phyloP scores from a whole-genome alignment of 2,888 invertebrate genomes.

The Heliconius sara region DNA sequence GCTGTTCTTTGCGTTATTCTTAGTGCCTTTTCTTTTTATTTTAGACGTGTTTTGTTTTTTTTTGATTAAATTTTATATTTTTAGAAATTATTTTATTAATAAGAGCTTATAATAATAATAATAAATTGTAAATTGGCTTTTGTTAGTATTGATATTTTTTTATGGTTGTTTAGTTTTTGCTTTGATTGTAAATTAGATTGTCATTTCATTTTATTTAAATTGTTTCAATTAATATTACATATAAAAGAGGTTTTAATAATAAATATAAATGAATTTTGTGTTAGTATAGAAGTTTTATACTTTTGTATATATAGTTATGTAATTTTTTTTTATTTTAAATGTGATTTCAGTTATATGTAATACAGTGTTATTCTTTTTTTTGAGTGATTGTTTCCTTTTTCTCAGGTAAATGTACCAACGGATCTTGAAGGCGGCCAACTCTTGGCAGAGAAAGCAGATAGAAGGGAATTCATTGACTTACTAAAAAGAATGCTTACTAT shows the following conservation, averaged over 20 bases:
- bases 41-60: slow-evolving; percentile 4
- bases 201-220: neutral
- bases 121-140: no score
- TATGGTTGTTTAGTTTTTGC: no score
- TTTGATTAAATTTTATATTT: neutral
- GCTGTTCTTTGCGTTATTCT: neutral
- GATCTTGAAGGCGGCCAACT: slow-evolving; percentile 98
- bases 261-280: no score
- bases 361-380: no score
- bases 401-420: slow-evolving; percentile 94
- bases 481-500: slow-evolving; percentile 99
- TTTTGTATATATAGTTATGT: neutral
- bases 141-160: no score
- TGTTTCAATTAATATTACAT: neutral
- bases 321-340: neutral
- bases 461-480: slow-evolving; percentile 98
- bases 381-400: slow-evolving; percentile 38
- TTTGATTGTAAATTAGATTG: no score
- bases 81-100: no score
- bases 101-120: no score
- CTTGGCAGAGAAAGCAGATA: slow-evolving; percentile 97
- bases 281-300: no score
- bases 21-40: neutral
- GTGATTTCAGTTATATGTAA: no score
- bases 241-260: no score